Base-by-base conservation (phyloP, 2,113 vertebrate species). In the Peromyscus polionotus region DNA sequence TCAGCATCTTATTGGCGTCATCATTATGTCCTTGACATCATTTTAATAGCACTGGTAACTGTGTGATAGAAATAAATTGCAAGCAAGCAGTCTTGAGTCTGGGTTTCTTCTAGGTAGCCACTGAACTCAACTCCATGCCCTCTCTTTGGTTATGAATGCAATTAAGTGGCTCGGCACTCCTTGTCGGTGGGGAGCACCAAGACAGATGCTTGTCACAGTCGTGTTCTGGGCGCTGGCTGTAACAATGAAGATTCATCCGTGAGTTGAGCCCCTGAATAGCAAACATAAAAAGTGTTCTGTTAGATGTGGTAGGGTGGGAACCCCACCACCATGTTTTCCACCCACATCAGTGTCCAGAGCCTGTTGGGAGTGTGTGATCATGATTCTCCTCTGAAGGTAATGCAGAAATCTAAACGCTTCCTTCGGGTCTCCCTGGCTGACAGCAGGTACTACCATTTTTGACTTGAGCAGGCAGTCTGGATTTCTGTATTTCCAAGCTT, bases 11-110 rank as follows among this genome's bases (percentile, higher is more conserved):
- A 97, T 91, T 97, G 91, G 95, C 91, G 95, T 88, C 70, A 81
- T 96, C 93, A 91, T 84, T 92, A 90, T 92, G 57, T 92, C 68
- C 85, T 97, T 97, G 97, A 95, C 84, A 95, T 97, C 93, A 65
- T 97, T 97, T 95, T 97, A 97, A 95, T 92, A 92, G 92, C 75
- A 73, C 54, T 92, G 88, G 80, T 28, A 95, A 88, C 75, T 59
- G 61, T 39, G 36, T 88, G 79, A 87, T 77, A 95, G 79, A 94
- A 93, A 96, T 95, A 95, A 81, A 77, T 95, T 88, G 88, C 2
- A 3, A 94, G 81, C 51, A 70, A 91, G 45, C 33, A 2, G 67
- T 85, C 16, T 28, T 6, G 48, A 92, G 65, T 39, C 48, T 80
- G 39, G 54, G 91, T 81, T 90, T 93, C 80, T 88, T 97, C 70